Percentiles rank a stretch among this genome's conserved stretches.
These are phyloP conservation scores for Alcedo atthis DNA, from an alignment of 2,797 vertebrate species.

Conservation along the genomic window DNA sequence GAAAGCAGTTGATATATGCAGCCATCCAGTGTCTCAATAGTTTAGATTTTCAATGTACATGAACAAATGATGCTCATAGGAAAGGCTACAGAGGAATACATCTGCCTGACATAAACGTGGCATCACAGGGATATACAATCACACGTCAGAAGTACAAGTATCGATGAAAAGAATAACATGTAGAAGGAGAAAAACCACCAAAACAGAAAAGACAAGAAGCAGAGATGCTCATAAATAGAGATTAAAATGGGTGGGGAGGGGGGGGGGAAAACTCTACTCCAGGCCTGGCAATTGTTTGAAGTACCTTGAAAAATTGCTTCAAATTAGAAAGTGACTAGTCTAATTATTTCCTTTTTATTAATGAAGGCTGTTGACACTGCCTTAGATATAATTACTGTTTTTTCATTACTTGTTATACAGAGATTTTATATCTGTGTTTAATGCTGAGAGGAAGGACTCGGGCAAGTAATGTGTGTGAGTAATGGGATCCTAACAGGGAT, in stretches of 20 bases:
- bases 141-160: not conserved
- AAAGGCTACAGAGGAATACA: not conserved
- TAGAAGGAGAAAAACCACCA: not conserved
- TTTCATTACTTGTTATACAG: not conserved
- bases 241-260: not conserved
- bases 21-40: not conserved
- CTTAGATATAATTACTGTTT: not conserved
- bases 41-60: not conserved
- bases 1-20: not conserved
- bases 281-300: not conserved
- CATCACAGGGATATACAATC: not conserved
- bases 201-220: not conserved
- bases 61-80: not conserved
- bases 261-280: accelerated
- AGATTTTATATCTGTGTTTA: not conserved
- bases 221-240: not conserved
- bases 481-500: not conserved
- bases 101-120: not conserved
- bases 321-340: not conserved
- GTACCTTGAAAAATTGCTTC: not conserved
- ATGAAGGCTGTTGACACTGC: not conserved
- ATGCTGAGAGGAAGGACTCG: not conserved
- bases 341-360: not conserved
- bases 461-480: not conserved
- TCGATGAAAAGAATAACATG: not conserved